These are phyloP conservation scores for Cephalotes varians DNA, from an alignment of 2,888 invertebrate genomes.

Conservation along the genomic window DNA sequence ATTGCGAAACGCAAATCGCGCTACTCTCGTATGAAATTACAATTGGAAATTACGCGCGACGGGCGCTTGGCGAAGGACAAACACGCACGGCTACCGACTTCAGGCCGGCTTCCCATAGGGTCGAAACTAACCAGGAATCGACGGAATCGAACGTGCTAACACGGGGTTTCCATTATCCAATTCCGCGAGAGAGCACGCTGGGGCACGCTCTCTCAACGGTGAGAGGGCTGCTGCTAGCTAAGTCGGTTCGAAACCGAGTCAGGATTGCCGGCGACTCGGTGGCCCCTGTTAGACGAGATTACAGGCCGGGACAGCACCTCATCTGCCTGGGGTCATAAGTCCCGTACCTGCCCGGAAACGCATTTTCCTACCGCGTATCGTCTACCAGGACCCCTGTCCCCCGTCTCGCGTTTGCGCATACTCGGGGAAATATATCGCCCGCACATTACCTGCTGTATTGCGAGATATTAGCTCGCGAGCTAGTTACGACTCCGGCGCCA, in stretches of 20 bases:
- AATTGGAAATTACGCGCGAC: conserved; percentile 42
- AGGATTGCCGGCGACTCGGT: conserved; percentile 72
- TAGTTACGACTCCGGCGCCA: conserved; percentile 70
- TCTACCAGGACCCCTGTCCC: background rate
- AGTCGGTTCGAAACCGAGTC: conserved; percentile 65
- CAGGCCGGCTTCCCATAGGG: conserved; percentile 64
- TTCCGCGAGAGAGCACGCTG: conserved; percentile 52
- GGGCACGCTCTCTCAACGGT: conserved; percentile 33
- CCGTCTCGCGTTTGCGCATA: conserved; percentile 53
- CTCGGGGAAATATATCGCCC: conserved; percentile 61
- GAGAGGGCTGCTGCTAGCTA: conserved; percentile 62
- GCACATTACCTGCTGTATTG: conserved; percentile 58
- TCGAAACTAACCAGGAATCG: conserved; percentile 61
- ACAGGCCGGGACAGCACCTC: conserved; percentile 81
- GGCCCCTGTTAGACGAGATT: conserved; percentile 78
- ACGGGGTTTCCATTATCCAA: conserved; percentile 71
- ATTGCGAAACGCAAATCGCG: conserved; percentile 32
- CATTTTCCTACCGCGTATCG: conserved; percentile 75
- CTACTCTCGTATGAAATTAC: conserved; percentile 39
- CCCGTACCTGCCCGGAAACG: conserved; percentile 82
- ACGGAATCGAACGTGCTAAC: conserved; percentile 66
- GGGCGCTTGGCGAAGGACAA: conserved; percentile 53
- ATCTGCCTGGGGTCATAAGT: conserved; percentile 81
- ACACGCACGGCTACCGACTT: conserved; percentile 47
- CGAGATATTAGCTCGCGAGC: conserved; percentile 69